Base-by-base conservation (phyloP, 2,113 vertebrate species). In the Cyprinus carpio region DNA sequence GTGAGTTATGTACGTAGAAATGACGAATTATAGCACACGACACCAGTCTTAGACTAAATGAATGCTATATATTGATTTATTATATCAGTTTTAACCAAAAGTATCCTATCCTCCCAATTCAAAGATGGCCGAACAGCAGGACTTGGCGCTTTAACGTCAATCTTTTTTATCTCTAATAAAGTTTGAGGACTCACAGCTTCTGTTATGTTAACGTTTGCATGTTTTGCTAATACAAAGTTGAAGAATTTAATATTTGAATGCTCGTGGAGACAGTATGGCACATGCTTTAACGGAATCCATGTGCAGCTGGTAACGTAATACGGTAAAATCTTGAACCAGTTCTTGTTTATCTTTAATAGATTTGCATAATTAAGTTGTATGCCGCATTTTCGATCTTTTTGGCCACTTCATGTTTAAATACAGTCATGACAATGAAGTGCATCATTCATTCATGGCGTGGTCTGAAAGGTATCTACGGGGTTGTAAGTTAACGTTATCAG, bases 121-220 rank as follows among this genome's bases (percentile, higher is more conserved):
- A 83, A 88, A 88, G 81, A 88, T 88, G 87, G 87, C 87, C 29
- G 87, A 64, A 58, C 34, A 71, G 65, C 76, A 9, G 37, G n/a
- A 40, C 31, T 67, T 67, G 25, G 40, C 79, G 60, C 79, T 31
- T 80, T 46, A 78, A 78, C 18, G 8, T 2, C 11, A 20, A 16
- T 79, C 56, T 20, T 46, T 6, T 23, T 37, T 34, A 37, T 34
- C 3, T 60, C 34, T n/a, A 20, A 43, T 25, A 60, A 62, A 10
- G 10, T 6, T 37, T 58, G 0, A 15, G 11, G 37, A 3, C 37
- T 72, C 4, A 1, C 20, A 37, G 29, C 20, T 13, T 20, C 10
- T 58, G 11, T 37, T 15, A 15, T 60, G 76, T 3, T 25, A 15
- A 40, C 11, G 29, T 37, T 54, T 5, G 0, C 3, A 1, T 11